Conservation (phyloP, 1,140 invertebrate genomes). For the Lethrus apterus region DNA sequence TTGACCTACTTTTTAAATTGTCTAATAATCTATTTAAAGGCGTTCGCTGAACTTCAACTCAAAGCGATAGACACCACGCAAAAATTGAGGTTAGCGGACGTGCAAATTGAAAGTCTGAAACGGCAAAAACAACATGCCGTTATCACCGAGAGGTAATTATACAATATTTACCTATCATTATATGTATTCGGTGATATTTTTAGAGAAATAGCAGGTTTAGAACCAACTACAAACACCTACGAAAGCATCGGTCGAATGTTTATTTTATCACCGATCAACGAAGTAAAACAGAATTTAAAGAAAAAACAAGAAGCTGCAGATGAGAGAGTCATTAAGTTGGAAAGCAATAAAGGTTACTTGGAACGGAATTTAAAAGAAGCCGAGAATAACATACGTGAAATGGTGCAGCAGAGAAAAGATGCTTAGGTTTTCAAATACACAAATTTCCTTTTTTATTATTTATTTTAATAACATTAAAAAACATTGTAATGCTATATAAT, state of each 20-base stretch:
- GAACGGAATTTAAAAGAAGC: slow-evolving; percentile 74
- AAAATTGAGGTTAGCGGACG: slow-evolving; percentile 70
- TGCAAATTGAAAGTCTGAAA: slow-evolving; percentile 68
- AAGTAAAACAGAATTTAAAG: slow-evolving; percentile 57
- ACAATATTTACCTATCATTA: slow-evolving; percentile 16
- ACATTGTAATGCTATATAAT: background rate
- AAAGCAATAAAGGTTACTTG: slow-evolving; percentile 68
- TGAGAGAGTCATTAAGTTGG: slow-evolving; percentile 65
- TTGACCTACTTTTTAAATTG: slow-evolving; percentile 11
- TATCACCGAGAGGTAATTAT: slow-evolving; percentile 54
- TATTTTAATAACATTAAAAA: slow-evolving; percentile 5
- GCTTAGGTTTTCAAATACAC: slow-evolving; percentile 17
- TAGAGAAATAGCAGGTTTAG: slow-evolving; percentile 37
- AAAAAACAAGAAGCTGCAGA: slow-evolving; percentile 53
- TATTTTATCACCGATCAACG: slow-evolving; percentile 58
- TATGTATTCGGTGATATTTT: slow-evolving; percentile 24
- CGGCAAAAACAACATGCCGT: slow-evolving; percentile 60
- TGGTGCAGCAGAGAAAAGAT: slow-evolving; percentile 65
- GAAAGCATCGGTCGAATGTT: slow-evolving; percentile 81
- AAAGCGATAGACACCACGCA: slow-evolving; percentile 75
- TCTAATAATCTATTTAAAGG: slow-evolving; percentile 43
- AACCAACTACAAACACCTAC: slow-evolving; percentile 44
- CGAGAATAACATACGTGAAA: slow-evolving; percentile 77
- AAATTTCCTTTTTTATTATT: slow-evolving; percentile 4
- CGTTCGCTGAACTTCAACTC: slow-evolving; percentile 74